phyloP scores from a whole-genome alignment of 2,113 vertebrate species.

The Lethenteron reissneri region DNA sequence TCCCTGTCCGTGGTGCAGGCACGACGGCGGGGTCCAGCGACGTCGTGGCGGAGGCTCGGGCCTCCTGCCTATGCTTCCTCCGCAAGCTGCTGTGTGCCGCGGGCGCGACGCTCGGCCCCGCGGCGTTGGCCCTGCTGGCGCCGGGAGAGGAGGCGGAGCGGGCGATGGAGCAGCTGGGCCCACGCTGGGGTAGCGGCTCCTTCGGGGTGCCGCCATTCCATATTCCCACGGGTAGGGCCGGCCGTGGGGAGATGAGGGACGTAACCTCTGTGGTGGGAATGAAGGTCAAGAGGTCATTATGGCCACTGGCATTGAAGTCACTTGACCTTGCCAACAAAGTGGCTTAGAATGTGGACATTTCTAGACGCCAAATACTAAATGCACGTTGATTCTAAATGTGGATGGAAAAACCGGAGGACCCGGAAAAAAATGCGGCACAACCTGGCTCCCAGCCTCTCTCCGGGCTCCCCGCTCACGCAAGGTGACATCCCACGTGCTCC shows the following conservation, averaged over 20 bases:
- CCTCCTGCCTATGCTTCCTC: constrained; percentile 42
- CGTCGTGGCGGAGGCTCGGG: constrained; percentile 23
- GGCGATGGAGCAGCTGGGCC: too few species aligned
- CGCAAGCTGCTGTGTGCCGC: constrained; percentile 56
- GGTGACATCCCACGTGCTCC: constrained; percentile 15
- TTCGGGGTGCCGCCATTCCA: constrained; percentile 84
- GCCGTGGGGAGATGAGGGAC: not conserved
- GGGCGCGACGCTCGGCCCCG: constrained; percentile 69
- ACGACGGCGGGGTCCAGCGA: too few species aligned
- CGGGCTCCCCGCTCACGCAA: constrained; percentile 24
- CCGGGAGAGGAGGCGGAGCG: constrained; percentile 12
- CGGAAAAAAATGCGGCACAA: constrained; percentile 34
- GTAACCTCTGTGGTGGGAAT: not conserved
- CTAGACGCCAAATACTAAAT: too few species aligned
- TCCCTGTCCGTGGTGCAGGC: too few species aligned
- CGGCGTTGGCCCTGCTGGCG: constrained; percentile 61
- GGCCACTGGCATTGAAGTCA: too few species aligned
- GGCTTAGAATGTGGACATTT: constrained; percentile 13
- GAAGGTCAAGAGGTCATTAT: not conserved
- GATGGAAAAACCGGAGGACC: too few species aligned
- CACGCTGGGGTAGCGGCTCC: constrained; percentile 22
- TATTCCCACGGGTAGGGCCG: constrained; percentile 40
- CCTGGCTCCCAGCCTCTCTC: constrained; percentile 38
- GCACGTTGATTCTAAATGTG: too few species aligned
- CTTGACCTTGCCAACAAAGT: too few species aligned